These are phyloP conservation scores for Lasioglossum albipes DNA, from an alignment of 1,140 invertebrate genomes.

Conservation along the genomic window DNA sequence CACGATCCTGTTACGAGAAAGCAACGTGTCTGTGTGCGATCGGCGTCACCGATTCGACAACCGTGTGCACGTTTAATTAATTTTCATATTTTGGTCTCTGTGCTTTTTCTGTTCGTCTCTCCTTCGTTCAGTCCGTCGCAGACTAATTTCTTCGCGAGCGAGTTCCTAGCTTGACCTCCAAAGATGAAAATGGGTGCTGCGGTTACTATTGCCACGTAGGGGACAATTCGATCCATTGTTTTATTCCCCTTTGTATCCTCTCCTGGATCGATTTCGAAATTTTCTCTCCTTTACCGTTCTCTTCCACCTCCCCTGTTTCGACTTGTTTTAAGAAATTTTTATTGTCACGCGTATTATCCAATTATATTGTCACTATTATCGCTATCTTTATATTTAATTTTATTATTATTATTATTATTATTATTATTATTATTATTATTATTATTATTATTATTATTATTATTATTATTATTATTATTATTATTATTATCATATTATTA, in stretches of 20 bases:
- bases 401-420: conserved; percentile 51
- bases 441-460: no score
- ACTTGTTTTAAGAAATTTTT: not conserved
- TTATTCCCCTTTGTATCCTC: no score
- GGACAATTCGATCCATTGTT: not conserved
- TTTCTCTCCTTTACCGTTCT: not conserved
- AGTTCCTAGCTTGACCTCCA: conserved; percentile 49
- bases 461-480: conserved; percentile 49
- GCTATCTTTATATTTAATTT: conserved; percentile 56
- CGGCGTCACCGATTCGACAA: no score
- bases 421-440: no score
- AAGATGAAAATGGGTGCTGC: conserved; percentile 57
- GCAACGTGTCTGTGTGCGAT: no score
- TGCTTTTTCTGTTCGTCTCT: not conserved
- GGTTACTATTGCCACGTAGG: conserved; percentile 8
- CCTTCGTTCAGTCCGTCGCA: no score
- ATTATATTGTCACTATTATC: conserved; percentile 38
- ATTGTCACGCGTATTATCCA: conserved; percentile 28
- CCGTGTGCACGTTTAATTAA: no score
- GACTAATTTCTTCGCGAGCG: conserved; percentile 20
- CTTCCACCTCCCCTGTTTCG: not conserved
- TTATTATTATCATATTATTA: conserved; percentile 56
- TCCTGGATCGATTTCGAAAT: not conserved
- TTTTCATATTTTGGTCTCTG: not conserved
- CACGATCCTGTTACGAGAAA: not conserved